A percentile compares a stretch with the other conserved stretches of the same genome.
Evolutionary conservation across 2,797 vertebrate genomes (phyloP).

Genomic region (Ctenochaetus hawaiiensis): DNA sequence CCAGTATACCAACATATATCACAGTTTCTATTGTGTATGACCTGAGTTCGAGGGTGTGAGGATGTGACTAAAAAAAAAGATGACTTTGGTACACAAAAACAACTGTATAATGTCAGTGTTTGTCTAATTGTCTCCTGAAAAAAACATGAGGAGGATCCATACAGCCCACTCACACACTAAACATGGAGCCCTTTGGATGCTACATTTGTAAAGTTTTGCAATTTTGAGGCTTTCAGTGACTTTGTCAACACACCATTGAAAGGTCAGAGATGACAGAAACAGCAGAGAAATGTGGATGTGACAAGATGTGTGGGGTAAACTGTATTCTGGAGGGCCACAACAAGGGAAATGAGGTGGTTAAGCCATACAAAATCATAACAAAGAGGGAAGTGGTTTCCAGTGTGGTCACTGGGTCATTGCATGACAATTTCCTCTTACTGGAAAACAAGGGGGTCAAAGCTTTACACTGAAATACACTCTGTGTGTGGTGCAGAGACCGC

Average conservation of each 20-base stretch:
- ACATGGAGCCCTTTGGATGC: constrained; percentile 58
- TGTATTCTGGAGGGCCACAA: constrained; percentile 54
- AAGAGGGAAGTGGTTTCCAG: constrained; percentile 80
- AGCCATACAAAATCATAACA: constrained; percentile 78
- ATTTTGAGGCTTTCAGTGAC: constrained; percentile 73
- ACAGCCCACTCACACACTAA: constrained; percentile 68
- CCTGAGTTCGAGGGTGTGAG: background rate
- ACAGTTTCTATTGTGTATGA: constrained; percentile 3
- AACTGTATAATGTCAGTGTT: constrained; percentile 49
- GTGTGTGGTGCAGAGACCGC: constrained; percentile 68
- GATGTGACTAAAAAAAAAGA: constrained; percentile 21
- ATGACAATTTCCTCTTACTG: constrained; percentile 79
- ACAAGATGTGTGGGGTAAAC: constrained; percentile 63
- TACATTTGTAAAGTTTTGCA: constrained; percentile 63
- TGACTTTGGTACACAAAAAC: constrained; percentile 47
- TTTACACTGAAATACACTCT: constrained; percentile 69
- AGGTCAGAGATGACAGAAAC: constrained; percentile 63
- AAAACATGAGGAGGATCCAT: constrained; percentile 47
- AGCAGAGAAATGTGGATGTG: constrained; percentile 52
- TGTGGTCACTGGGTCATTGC: constrained; percentile 80
- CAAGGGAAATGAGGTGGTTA: constrained; percentile 73
- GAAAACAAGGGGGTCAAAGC: constrained; percentile 80
- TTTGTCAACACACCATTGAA: constrained; percentile 61
- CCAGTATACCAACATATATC: background rate
- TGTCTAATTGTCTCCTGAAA: constrained; percentile 40